Base-by-base conservation (phyloP, 1,140 invertebrate genomes). In the Vanessa atalanta region DNA sequence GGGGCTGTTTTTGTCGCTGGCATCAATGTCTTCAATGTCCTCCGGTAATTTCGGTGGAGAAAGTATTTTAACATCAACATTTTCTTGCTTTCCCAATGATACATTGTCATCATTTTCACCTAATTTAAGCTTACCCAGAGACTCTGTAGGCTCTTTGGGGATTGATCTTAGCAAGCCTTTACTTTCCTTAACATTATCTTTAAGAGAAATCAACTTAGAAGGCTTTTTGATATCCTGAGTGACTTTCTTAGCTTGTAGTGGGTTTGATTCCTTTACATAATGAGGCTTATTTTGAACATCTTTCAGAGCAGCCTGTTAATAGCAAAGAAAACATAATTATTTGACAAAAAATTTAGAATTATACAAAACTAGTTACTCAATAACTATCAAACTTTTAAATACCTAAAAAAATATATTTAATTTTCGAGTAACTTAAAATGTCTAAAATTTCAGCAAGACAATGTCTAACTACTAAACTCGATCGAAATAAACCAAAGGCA, bases 21-120 rank as follows among this genome's bases (percentile, higher is more conserved):
- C 96, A 76, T 96, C 95, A 82, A 95, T 94, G 89, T 98, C 97
- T 79, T 93, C 92, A 79, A 93, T 88, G 43, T 90, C 87, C 55
- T 82, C 72, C 1, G 92, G 88, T 20, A 93, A 73, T 50, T 73
- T 68, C 6, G 84, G 83, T 16, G 80, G 78, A 72, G 77, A 48
- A 26, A 60, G n/a, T 37, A 8, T 72, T 37, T 72, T 50, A 48
- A n/a, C 37, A 15, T 72, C 15, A 70, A 23, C 65, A 47, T 64
- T 67, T 20, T 71, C 55, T 53, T 74, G 16, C 8, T 70, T 65
- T 57, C 31, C 48, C 31, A 53, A 55, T 67, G 12, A 63, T 37
- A n/a, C n/a, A 16, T n/a, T 47, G 12, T 71, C 43, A 65, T 64
- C 23, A 65, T 68, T 72, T 51, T 90, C 88, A 65, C 37, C 77